These are phyloP conservation scores for Dicranocentrus wangi DNA, from an alignment of 2,888 invertebrate species.

Conservation along the genomic window DNA sequence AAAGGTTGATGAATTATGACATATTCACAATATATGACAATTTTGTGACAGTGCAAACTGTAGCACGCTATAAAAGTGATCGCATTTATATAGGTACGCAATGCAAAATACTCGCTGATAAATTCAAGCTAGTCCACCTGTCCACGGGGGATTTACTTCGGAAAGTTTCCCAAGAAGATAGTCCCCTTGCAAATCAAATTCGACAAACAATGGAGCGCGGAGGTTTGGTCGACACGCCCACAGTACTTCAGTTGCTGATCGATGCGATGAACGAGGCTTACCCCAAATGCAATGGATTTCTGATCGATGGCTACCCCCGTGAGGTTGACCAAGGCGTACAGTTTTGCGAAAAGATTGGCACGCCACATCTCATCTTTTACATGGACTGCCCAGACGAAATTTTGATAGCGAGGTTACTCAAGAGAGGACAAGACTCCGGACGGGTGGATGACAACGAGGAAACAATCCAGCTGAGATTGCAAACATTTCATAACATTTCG, in stretches of 20 bases:
- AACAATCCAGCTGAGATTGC: slow-evolving; percentile 23
- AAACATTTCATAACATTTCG: slow-evolving; percentile 27
- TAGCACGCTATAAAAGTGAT: no score
- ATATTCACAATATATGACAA: background rate
- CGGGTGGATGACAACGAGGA: slow-evolving; percentile 44
- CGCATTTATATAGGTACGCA: slow-evolving; percentile 31
- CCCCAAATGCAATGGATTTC: slow-evolving; percentile 21
- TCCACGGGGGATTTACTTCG: slow-evolving; percentile 42
- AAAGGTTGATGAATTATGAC: slow-evolving; percentile 19
- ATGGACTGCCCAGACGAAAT: slow-evolving; percentile 31
- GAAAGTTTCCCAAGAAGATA: background rate
- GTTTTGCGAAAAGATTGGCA: slow-evolving; percentile 30
- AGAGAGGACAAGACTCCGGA: slow-evolving; percentile 14
- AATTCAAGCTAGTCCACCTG: slow-evolving; percentile 33
- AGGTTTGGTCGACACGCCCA: slow-evolving; percentile 15
- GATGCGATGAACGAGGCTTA: slow-evolving; percentile 20
- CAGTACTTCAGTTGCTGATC: slow-evolving; percentile 1
- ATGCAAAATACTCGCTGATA: slow-evolving; percentile 6
- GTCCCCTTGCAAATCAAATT: background rate
- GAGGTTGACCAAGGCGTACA: slow-evolving; percentile 26
- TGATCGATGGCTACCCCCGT: slow-evolving; percentile 48
- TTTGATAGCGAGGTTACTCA: slow-evolving; percentile 27
- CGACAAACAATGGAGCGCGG: slow-evolving; percentile 25
- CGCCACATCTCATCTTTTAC: slow-evolving; percentile 31
- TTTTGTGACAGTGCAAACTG: no score